phyloP scores from a whole-genome alignment of 2,797 vertebrate species.

The Oreochromis mossambicus region DNA sequence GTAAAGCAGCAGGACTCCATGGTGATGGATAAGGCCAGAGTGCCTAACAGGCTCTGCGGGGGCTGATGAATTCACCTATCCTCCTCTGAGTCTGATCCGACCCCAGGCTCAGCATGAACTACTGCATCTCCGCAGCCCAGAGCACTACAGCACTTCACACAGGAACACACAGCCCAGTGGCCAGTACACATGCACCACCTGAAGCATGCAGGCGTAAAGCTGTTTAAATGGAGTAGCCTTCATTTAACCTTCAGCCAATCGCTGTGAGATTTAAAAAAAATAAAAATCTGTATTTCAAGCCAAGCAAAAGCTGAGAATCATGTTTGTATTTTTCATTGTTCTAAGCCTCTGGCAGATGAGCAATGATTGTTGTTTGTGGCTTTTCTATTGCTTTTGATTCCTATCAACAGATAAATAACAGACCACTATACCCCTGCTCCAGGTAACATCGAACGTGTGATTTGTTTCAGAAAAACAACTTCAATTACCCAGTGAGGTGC shows the following conservation, averaged over 20 bases:
- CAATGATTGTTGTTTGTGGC: background rate
- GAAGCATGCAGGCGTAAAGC: background rate
- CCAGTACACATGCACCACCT: conserved; percentile 9
- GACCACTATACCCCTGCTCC: background rate
- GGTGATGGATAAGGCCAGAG: conserved; percentile 49
- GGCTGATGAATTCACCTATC: conserved; percentile 58
- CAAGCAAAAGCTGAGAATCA: background rate
- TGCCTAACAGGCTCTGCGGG: conserved; percentile 38
- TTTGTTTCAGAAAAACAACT: background rate
- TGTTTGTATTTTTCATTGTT: background rate
- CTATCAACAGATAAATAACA: conserved; percentile 10
- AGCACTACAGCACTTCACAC: background rate
- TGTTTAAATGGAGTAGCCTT: background rate
- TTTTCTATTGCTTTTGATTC: conserved; percentile 1
- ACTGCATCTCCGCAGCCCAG: conserved; percentile 14
- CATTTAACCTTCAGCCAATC: conserved; percentile 13
- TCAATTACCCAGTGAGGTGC: background rate
- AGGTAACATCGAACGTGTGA: background rate
- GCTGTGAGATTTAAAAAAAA: background rate
- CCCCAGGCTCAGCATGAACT: conserved; percentile 38
- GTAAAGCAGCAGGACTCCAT: conserved; percentile 14
- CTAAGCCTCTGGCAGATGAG: background rate
- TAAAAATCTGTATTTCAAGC: background rate
- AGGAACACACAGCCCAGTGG: conserved; percentile 17
- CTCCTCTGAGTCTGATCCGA: conserved; percentile 39